Evolutionary conservation across 2,797 vertebrate species (phyloP), one percentile per base, ranked within the genome.

Genomic region (Karalla daura): DNA sequence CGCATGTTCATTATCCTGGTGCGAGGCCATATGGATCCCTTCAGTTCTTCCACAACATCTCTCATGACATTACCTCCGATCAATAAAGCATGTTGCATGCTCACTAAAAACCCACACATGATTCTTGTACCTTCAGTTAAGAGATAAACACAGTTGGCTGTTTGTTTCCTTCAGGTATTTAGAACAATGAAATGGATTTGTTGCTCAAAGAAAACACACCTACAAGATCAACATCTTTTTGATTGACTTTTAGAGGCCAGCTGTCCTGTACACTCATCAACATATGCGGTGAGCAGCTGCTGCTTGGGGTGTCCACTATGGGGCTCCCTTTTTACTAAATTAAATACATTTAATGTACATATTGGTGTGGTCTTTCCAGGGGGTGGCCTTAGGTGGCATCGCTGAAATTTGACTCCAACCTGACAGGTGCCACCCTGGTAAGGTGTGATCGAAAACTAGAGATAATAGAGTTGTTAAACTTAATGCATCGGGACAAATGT

Each of bases 51-150:
- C 11, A 60, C 33, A 25, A n/a, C 43, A n/a, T 37, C 65, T 61
- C 65, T 87, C 65, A 74, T 78, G 79, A 61, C 49, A 72, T 81
- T 52, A 79, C 68, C 63, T 70, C 36, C 28, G 63, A 80, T 84
- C 89, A 83, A 87, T 88, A 70, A 44, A 10, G 24, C 49, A 54
- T 2, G 5, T n/a, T 1, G 1, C 14, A n/a, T 21, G 36, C 28
- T 81, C 44, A 61, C n/a, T 59, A 58, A 71, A n/a, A 43, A 60
- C 28, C 5, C 46, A 59, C 44, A 56, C 36, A 40, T 50, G 39
- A 5, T 44, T 56, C 9, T 56, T 58, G 5, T 63, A 37, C 24
- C 45, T 36, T 40, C n/a, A 13, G 35, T 67, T 76, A 70, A 77
- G 75, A 78, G n/a, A n/a, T n/a, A n/a, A n/a, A n/a, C n/a, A n/a